A percentile compares a stretch with the other conserved stretches of the same genome.
Evolutionary conservation across 2,797 vertebrate species (phyloP).

Genomic region (Protosalanx chinensis): DNA sequence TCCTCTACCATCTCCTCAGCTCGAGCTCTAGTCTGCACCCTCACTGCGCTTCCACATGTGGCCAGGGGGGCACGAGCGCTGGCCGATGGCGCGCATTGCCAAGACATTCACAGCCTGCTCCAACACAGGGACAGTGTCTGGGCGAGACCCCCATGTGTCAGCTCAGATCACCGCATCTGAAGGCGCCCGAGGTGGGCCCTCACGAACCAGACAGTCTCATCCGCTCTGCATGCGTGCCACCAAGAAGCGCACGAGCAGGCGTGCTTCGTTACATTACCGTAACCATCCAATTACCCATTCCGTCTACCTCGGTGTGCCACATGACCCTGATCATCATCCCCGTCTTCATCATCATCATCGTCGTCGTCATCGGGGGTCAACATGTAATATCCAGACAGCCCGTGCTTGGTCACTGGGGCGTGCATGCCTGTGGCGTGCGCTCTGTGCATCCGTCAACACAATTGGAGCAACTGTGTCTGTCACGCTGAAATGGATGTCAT

Average conservation of each 20-base stretch:
- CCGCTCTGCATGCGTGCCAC: conserved; percentile 25
- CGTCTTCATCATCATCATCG: conserved; percentile 6
- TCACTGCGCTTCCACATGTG: neutral
- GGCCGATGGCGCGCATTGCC: conserved; percentile 44
- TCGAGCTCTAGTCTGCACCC: too few relatives aligned
- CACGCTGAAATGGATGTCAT: conserved; percentile 39
- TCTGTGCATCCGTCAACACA: conserved; percentile 36
- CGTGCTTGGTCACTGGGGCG: conserved; percentile 19
- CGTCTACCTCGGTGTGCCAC: neutral
- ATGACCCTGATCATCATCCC: conserved; percentile 11
- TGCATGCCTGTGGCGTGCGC: conserved; percentile 18
- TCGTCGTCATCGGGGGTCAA: neutral
- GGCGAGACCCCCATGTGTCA: conserved; percentile 64
- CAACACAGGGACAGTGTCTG: conserved; percentile 62
- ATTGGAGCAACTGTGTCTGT: conserved; percentile 24
- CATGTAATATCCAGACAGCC: conserved; percentile 33
- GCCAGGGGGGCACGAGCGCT: conserved; percentile 30
- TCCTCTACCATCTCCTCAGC: conserved; percentile 36
- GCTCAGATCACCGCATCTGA: conserved; percentile 63
- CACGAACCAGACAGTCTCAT: conserved; percentile 41
- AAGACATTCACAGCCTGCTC: conserved; percentile 67
- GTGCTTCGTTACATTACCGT: neutral
- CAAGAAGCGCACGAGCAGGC: conserved; percentile 5
- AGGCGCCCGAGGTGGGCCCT: conserved; percentile 49
- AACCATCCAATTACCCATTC: conserved; percentile 8